Conservation (phyloP, 2,888 invertebrate genomes). For the Catocala nupta region DNA sequence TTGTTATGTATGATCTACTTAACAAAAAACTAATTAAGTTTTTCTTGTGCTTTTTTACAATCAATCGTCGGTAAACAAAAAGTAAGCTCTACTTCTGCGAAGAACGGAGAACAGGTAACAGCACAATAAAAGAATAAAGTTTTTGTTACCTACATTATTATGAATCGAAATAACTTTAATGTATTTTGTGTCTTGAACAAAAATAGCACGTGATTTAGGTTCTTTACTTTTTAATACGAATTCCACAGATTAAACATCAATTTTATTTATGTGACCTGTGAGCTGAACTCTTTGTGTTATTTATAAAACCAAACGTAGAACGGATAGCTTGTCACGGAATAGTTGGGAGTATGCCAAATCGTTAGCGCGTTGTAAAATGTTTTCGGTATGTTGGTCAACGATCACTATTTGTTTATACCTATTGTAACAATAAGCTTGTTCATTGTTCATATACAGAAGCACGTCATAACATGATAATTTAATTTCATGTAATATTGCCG, state of each 20-base stretch:
- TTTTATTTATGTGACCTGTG: slow-evolving; percentile 58
- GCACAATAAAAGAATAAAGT: neutral
- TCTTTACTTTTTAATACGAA: slow-evolving; percentile 48
- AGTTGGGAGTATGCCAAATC: slow-evolving; percentile 79
- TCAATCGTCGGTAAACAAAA: slow-evolving; percentile 30
- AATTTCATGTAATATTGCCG: too few species aligned
- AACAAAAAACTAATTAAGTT: slow-evolving; percentile 63
- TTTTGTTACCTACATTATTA: slow-evolving; percentile 1
- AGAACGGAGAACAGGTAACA: slow-evolving; percentile 8
- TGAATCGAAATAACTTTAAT: slow-evolving; percentile 25
- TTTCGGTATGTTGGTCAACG: slow-evolving; percentile 79
- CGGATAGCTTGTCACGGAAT: slow-evolving; percentile 79
- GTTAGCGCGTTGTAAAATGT: slow-evolving; percentile 77
- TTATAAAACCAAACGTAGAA: slow-evolving; percentile 70
- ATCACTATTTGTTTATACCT: slow-evolving; percentile 72
- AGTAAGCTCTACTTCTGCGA: slow-evolving; percentile 21
- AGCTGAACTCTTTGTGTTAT: slow-evolving; percentile 71
- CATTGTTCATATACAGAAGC: neutral
- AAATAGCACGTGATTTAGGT: slow-evolving; percentile 15
- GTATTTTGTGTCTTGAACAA: slow-evolving; percentile 19
- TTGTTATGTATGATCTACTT: slow-evolving; percentile 59
- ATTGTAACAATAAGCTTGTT: slow-evolving; percentile 12
- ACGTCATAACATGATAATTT: too few species aligned
- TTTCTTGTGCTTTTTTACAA: slow-evolving; percentile 53
- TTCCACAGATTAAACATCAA: slow-evolving; percentile 51